These are phyloP conservation scores for Oxyura jamaicensis DNA, from an alignment of 2,113 vertebrate genomes.

Conservation along the genomic window DNA sequence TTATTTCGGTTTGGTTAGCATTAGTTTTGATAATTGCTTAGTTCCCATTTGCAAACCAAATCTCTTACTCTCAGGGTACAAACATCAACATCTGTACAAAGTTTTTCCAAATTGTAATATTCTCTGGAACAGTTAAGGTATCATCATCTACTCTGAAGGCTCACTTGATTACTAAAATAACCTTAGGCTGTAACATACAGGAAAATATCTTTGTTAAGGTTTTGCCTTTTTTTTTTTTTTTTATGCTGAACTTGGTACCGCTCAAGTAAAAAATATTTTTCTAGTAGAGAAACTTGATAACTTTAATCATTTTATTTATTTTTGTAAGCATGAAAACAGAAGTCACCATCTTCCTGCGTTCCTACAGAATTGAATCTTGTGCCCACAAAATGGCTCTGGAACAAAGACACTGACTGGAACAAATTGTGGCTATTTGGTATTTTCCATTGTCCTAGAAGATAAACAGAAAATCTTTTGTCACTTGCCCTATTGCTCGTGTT, in stretches of 20 bases:
- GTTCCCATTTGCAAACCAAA: neutral
- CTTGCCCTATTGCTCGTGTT: conserved; percentile 4
- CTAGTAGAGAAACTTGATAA: neutral
- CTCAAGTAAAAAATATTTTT: neutral
- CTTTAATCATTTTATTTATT: neutral
- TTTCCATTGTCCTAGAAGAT: conserved; percentile 45
- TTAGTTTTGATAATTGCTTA: neutral
- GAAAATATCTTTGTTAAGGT: neutral
- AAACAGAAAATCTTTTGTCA: conserved; percentile 48
- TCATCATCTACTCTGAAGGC: neutral
- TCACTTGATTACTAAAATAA: neutral
- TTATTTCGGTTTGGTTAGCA: neutral
- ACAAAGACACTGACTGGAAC: conserved; percentile 32
- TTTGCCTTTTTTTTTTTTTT: neutral
- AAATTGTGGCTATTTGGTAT: conserved; percentile 13
- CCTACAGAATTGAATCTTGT: neutral
- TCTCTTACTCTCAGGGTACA: neutral
- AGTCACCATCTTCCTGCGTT: neutral
- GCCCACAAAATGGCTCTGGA: neutral
- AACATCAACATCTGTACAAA: neutral
- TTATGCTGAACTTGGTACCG: neutral
- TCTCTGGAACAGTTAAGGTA: neutral
- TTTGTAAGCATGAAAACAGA: neutral
- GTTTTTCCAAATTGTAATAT: neutral
- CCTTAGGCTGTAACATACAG: neutral